Evolutionary conservation across 2,888 invertebrate species (phyloP), one percentile per base, ranked within the genome.

Genomic region (Drosophila anceps): DNA sequence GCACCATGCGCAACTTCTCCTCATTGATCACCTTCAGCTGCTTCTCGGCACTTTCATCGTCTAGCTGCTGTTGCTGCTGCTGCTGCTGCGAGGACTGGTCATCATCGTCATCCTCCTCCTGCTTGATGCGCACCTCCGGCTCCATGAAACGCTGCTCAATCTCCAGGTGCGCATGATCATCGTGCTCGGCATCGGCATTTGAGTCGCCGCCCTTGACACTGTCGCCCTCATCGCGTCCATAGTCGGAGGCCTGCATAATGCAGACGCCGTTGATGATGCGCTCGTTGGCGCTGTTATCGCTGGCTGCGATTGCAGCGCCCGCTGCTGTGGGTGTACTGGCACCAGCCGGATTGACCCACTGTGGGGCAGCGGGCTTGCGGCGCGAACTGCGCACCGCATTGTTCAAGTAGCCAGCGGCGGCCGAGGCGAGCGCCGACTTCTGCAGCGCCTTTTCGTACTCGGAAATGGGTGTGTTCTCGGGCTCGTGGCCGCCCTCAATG

Each of bases 181-280:
- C 71, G 1, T 84, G 76, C n/a, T 91, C 90, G 3, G 69, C 70
- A 8, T 89, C 86, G n/a, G 55, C 55, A 6, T 77, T 81, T 46
- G 44, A 33, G 12, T 67, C 60, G 44, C 63, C 66, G 12, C 64
- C 69, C 33, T 81, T 79, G 20, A 62, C 95, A 0, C 96, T 96
- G 92, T 97, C 97, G 57, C 96, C 73, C 4, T 91, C 90, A 10
- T 82, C 85, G 29, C 95, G 93, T 12, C 93, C 93, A 51, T 94
- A 93, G 92, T 96, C 96, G 92, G 97, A 96, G 81, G 96, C 96
- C 68, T 96, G 95, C 96, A 98, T 97, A 8, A 98, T 98, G 91
- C 98, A 98, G 31, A 98, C 98, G 1, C 98, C 98, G 91, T 98
- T 98, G 86, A 98, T 98, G 90, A 98, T 98, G 31, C 97, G 97